Evolutionary conservation across 2,797 vertebrate species (phyloP), one percentile per base, ranked within the genome.

Genomic region (Gambelia wislizenii): DNA sequence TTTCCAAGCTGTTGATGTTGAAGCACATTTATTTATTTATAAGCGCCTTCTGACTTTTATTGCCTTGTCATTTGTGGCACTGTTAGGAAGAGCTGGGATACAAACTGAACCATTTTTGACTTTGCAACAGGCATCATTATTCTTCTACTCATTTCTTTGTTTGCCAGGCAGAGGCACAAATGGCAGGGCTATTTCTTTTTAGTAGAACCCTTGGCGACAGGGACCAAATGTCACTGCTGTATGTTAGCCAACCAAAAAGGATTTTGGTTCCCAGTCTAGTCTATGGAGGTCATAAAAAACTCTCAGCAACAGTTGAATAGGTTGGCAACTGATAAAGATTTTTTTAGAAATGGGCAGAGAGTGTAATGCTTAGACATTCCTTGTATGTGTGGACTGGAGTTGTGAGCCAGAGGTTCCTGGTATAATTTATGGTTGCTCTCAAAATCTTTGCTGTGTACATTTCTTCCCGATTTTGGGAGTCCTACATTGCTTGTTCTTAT

Each of bases 221-320:
- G 74, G 64, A 79, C 82, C 83, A 89, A 72, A 79, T 89, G 75
- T 79, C 75, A 89, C 49, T 85, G 64, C 76, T 77, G 33, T 69
- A 70, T 30, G 67, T 42, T 72, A 70, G 83, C 49, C 64, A 78
- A 76, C 83, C 76, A 89, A 89, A 85, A 77, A 30, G 52, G 39
- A 61, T 80, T 85, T 59, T 49, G 69, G 6, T 78, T 79, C 49
- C 70, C 75, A 72, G 75, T 59, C 70, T 75, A 78, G 49, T 70
- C 72, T 78, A 14, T n/a, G 27, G 49, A 69, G 74, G 82, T n/a
- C 72, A 89, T 70, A 59, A 85, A 85, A 77, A n/a, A 3, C 64
- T 72, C 52, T 79, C 76, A 39, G 83, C 83, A 79, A 84, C 83
- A 72, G 83, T 79, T 89, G 64, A 79, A 59, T 47, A 59, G 59